These are phyloP conservation scores for cat (Felis catus) DNA, from an alignment of 2,113 vertebrate species.

Conservation along the genomic window DNA sequence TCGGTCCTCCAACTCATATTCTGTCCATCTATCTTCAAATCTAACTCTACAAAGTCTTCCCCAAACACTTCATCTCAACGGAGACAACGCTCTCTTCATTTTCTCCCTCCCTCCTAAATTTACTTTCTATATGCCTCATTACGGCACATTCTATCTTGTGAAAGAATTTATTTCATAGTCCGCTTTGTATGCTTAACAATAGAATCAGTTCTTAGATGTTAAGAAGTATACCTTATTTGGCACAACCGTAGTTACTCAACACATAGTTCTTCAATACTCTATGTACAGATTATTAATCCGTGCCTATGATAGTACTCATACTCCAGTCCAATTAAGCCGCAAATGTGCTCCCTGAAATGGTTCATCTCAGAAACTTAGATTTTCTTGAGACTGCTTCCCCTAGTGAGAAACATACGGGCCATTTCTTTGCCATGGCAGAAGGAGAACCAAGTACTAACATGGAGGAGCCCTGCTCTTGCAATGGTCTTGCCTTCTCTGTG, in stretches of 20 bases:
- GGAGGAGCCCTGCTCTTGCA: not conserved
- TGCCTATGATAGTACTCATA: not conserved
- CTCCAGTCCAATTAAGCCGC: not conserved
- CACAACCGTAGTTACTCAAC: not conserved
- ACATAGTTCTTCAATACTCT: not conserved
- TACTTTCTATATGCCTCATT: not conserved
- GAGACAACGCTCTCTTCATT: not conserved
- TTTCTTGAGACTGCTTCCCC: not conserved
- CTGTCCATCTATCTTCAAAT: not conserved
- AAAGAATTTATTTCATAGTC: not conserved
- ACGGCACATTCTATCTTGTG: not conserved
- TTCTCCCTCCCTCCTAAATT: not conserved
- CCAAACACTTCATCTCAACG: not conserved
- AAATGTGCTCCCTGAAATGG: not conserved
- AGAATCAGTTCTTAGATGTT: not conserved
- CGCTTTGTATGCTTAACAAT: not conserved
- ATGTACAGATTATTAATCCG: not conserved
- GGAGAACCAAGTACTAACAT: not conserved
- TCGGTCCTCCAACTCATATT: not conserved
- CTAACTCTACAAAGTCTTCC: not conserved
- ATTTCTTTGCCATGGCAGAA: not conserved
- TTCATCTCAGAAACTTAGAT: not conserved
- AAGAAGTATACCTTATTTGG: not conserved
- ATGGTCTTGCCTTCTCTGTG: not conserved
- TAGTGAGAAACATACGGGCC: not conserved